Evolutionary conservation across 2,797 vertebrate species (phyloP), one percentile per base, ranked within the genome.

Genomic region (Lithobates sylvaticus): DNA sequence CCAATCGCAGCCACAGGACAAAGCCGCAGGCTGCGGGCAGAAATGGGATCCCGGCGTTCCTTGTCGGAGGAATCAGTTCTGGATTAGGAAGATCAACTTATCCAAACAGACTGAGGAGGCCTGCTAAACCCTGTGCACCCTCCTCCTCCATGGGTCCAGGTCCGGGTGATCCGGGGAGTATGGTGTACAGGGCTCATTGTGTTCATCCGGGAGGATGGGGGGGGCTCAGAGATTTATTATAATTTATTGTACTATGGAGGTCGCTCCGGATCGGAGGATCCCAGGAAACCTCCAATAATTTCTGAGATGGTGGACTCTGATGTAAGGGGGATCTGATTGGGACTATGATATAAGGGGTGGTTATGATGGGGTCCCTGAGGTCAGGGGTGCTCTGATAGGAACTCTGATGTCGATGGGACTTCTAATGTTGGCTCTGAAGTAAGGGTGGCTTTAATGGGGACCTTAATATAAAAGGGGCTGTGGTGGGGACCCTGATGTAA

Each of bases 31-130:
- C 74, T 54, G 44, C 4, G 61, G 67, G 32, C 23, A 70, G 70
- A 69, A 34, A 44, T 67, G 34, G 16, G 23, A 70, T 54, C 78
- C 78, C 50, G 67, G 32, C 67, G 32, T 2, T 80, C 70, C 42
- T 32, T 44, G n/a, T 83, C 36, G 32, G 27, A 74, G 44, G 50
- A 34, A 83, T 73, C 47, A 72, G 21, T 73, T 81, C 50, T 81
- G 50, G 79, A 69, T 73, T 81, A 81, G 50, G 34, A 50, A 71
- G 50, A 70, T 73, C 50, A 72, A 69, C 69, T 81, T 81, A 69
- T 81, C 54, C 80, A 82, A 74, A 83, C 78, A 80, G 77, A 50
- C 65, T 8, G 44, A 34, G 32, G 29, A 42, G 65, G 42, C 65
- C 65, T 54, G 76, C 72, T 67, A 69, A 83, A 61, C 42, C 70